phyloP scores from a whole-genome alignment of 2,113 vertebrate species.

The Motacilla tschutschensis region DNA sequence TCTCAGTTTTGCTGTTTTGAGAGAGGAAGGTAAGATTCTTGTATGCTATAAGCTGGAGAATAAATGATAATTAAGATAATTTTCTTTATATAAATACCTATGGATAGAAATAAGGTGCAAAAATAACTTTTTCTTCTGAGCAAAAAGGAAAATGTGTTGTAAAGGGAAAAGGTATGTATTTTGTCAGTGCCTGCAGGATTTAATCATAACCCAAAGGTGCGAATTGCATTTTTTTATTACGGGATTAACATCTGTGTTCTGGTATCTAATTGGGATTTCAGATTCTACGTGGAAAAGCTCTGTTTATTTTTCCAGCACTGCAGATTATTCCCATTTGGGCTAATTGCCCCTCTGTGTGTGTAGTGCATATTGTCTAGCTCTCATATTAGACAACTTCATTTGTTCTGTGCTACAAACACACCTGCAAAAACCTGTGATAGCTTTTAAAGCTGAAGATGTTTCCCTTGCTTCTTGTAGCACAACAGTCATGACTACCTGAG shows the following conservation, averaged over 20 bases:
- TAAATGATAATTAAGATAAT: not conserved
- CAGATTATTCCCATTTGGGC: constrained; percentile 57
- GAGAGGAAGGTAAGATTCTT: not conserved
- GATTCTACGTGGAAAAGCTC: constrained; percentile 44
- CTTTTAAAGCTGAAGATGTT: constrained; percentile 61
- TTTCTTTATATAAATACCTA: constrained; percentile 19
- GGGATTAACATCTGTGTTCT: constrained; percentile 73
- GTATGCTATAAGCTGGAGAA: not conserved
- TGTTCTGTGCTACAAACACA: constrained; percentile 68
- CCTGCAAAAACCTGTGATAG: constrained; percentile 70
- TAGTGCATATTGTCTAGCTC: constrained; percentile 51
- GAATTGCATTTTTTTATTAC: constrained; percentile 64
- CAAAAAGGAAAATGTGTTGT: not conserved
- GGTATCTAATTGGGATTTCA: constrained; percentile 58
- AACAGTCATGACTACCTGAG: constrained; percentile 60
- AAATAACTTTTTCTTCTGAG: not conserved
- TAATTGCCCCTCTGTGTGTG: constrained; percentile 63
- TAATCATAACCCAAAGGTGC: constrained; percentile 63
- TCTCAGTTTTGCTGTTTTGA: constrained; percentile 13
- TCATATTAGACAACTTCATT: constrained; percentile 59
- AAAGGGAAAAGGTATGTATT: not conserved
- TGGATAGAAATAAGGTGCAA: not conserved
- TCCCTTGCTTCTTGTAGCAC: constrained; percentile 58
- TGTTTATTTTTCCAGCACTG: constrained; percentile 68
- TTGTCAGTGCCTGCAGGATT: constrained; percentile 50